phyloP scores from a whole-genome alignment of 1,140 invertebrate species.

The Drosophila varians region DNA sequence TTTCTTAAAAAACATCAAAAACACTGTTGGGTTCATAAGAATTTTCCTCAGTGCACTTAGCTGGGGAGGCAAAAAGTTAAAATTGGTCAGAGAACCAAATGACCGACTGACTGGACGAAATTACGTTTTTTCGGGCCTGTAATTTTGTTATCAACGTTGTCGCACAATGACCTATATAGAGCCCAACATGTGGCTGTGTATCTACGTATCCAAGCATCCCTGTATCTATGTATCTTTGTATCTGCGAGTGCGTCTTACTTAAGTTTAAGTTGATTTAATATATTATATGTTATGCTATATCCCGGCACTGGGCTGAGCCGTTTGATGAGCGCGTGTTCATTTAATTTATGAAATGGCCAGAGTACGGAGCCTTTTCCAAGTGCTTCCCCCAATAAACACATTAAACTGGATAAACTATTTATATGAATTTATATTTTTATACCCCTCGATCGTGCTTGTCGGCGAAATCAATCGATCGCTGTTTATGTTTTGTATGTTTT shows the following conservation, averaged over 20 bases:
- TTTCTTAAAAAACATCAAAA: not conserved
- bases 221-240: not conserved
- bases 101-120: conserved; percentile 26
- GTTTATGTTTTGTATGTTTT: not conserved
- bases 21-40: not conserved
- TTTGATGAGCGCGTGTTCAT: conserved; percentile 55
- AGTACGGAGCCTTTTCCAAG: conserved; percentile 31
- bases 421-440: conserved; percentile 11
- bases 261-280: conserved; percentile 57
- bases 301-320: conserved; percentile 11
- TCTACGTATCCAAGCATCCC: too few species aligned
- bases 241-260: conserved; percentile 17
- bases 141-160: conserved; percentile 62
- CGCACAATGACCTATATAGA: conserved; percentile 70
- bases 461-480: not conserved
- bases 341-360: conserved; percentile 56
- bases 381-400: too few species aligned
- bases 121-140: conserved; percentile 46
- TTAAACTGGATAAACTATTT: conserved; percentile 6
- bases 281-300: conserved; percentile 7
- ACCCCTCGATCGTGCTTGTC: not conserved
- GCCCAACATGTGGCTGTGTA: conserved; percentile 18
- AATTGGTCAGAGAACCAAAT: conserved; percentile 3
- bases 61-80: conserved; percentile 1
- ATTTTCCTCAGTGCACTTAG: not conserved